Evolutionary conservation across 2,797 vertebrate species (phyloP).

Genomic region (Chloroceryle amazona): DNA sequence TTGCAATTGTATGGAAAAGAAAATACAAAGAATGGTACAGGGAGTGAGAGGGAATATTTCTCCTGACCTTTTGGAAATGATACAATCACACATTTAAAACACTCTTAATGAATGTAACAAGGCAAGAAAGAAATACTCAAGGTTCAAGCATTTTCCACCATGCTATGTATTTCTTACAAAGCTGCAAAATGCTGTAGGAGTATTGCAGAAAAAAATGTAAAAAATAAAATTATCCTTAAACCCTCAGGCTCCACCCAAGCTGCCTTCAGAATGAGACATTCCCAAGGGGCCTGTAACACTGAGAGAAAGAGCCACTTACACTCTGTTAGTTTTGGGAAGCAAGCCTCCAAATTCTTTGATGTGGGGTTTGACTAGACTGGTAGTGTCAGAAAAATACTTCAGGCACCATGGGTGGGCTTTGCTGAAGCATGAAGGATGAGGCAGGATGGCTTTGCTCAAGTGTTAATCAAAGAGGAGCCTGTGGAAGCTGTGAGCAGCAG

Average conservation of each 20-base stretch:
- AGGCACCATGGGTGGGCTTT: neutral
- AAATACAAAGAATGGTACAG: accelerated
- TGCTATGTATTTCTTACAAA: neutral
- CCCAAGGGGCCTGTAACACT: neutral
- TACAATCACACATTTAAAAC: neutral
- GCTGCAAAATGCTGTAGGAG: neutral
- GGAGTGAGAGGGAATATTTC: neutral
- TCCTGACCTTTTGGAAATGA: neutral
- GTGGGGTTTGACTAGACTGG: neutral
- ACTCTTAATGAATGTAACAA: neutral
- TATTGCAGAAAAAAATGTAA: neutral
- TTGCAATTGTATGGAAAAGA: neutral
- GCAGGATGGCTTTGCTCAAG: neutral
- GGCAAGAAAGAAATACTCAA: neutral
- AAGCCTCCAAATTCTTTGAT: neutral
- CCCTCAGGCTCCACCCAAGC: neutral
- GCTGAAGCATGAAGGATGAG: neutral
- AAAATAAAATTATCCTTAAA: neutral
- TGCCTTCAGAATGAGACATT: neutral
- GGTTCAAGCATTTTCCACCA: neutral
- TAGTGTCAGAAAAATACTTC: neutral
- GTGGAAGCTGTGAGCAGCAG: neutral
- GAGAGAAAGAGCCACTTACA: neutral
- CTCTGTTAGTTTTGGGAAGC: neutral
- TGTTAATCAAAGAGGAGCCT: neutral